Evolutionary conservation across 2,113 vertebrate species (phyloP).

Genomic region (Gambusia affinis): DNA sequence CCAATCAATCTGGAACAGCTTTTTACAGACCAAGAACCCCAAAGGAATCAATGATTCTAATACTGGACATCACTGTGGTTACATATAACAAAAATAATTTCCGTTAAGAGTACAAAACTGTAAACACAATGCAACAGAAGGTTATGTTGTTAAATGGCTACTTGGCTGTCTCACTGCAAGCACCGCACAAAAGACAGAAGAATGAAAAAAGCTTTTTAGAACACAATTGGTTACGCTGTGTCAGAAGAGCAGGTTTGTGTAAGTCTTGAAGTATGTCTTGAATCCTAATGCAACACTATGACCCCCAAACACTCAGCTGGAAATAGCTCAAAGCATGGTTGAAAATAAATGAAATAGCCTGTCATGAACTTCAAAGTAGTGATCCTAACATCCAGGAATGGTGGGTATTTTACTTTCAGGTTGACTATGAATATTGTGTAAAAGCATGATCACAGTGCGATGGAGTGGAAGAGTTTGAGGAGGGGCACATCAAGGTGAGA

Average conservation of each 20-base stretch:
- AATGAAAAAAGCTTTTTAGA: neutral
- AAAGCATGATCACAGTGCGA: conserved; percentile 20
- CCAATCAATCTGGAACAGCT: too few relatives aligned
- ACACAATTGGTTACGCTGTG: neutral
- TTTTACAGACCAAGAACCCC: neutral
- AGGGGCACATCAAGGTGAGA: conserved; percentile 9
- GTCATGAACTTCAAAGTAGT: neutral
- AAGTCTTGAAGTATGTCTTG: neutral
- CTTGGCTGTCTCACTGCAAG: neutral
- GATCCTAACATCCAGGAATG: neutral
- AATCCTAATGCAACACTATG: neutral
- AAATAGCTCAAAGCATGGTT: neutral
- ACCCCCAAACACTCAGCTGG: neutral
- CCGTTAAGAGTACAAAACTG: neutral
- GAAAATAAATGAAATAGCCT: neutral
- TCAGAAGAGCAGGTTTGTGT: neutral
- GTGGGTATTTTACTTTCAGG: conserved; percentile 15
- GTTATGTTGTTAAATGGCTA: neutral
- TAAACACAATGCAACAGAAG: neutral
- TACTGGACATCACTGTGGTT: too few relatives aligned
- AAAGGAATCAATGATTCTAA: neutral
- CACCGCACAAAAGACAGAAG: neutral
- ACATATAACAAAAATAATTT: neutral
- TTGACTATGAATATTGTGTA: conserved; percentile 57
- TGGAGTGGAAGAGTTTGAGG: conserved; percentile 23